These are phyloP conservation scores for Cryptoleucopteryx plumbea DNA, from an alignment of 2,113 vertebrate species.

Conservation along the genomic window DNA sequence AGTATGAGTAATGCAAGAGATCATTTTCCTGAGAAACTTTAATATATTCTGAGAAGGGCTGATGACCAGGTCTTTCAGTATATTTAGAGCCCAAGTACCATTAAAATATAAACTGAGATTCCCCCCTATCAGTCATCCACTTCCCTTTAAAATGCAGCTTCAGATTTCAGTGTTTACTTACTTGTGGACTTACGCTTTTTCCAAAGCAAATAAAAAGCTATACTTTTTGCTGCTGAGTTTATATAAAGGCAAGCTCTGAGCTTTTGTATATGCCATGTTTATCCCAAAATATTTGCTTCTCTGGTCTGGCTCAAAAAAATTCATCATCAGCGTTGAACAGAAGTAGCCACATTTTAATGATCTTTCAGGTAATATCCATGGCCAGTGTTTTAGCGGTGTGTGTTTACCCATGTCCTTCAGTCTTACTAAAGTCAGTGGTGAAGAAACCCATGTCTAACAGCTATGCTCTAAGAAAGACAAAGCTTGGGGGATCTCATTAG, in stretches of 20 bases:
- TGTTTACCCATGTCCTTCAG: neutral
- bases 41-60: neutral
- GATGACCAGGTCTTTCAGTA: neutral
- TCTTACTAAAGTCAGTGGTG: neutral
- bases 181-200: accelerated
- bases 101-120: neutral
- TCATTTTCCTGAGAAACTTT: neutral
- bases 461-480: neutral
- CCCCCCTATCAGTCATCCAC: neutral
- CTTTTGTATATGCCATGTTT: neutral
- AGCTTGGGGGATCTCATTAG: neutral
- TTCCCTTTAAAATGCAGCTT: neutral
- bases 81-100: neutral
- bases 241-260: neutral
- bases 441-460: neutral
- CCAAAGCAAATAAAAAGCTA: neutral
- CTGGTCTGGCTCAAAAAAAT: neutral
- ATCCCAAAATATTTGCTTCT: neutral
- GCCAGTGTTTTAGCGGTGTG: neutral
- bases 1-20: neutral
- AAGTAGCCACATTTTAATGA: neutral
- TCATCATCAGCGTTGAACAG: neutral
- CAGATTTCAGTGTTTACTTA: neutral
- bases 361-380: neutral
- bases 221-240: neutral